These are phyloP conservation scores for Drosophila anomalipes DNA, from an alignment of 2,888 invertebrate genomes.

Conservation along the genomic window DNA sequence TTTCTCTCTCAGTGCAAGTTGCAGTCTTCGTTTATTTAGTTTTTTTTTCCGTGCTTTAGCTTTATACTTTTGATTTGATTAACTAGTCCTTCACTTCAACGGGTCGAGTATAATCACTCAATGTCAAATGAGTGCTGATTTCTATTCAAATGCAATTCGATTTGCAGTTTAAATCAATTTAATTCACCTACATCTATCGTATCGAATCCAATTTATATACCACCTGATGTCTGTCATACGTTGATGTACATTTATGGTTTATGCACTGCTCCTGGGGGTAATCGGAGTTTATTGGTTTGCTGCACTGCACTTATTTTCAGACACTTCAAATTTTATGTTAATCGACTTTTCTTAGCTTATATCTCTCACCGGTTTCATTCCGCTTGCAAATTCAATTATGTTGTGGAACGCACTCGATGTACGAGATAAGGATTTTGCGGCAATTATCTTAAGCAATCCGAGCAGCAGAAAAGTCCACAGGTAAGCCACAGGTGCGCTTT, in stretches of 20 bases:
- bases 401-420: neutral
- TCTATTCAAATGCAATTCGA: neutral
- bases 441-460: slow-evolving; percentile 22
- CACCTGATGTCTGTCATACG: neutral
- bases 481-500: slow-evolving; percentile 40
- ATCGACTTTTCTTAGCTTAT: neutral
- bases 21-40: neutral
- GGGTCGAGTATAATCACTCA: slow-evolving; percentile 11
- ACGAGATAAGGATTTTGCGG: neutral
- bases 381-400: neutral
- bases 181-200: neutral
- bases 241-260: neutral
- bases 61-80: slow-evolving; percentile 34
- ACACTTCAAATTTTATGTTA: neutral
- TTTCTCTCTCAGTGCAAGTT: neutral
- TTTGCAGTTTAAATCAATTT: neutral
- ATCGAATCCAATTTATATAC: neutral
- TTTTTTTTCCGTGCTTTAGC: neutral
- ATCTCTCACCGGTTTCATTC: neutral
- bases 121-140: slow-evolving; percentile 10
- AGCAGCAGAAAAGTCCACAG: slow-evolving; percentile 12
- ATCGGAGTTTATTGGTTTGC: neutral
- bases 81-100: slow-evolving; percentile 3
- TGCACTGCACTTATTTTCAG: neutral
- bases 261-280: neutral